Percentiles rank a stretch among this genome's conserved stretches.
Conservation (phyloP, 2,888 invertebrate species). For the Drosophila macrothrix region DNA sequence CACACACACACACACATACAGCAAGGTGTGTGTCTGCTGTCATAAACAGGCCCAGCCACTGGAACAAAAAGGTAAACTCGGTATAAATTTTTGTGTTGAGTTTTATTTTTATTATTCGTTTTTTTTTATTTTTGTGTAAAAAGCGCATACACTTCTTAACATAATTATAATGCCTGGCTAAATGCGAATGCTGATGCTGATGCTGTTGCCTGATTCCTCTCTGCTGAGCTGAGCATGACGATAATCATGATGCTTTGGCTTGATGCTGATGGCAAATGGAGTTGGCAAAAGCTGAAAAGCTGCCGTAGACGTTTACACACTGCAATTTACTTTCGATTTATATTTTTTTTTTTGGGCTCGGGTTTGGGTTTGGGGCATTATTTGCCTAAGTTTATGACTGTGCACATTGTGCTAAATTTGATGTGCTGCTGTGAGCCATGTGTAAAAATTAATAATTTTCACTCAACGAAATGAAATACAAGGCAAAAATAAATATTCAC, state of each 20-base stretch:
- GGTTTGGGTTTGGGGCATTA: conserved; percentile 31
- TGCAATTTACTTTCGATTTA: conserved; percentile 40
- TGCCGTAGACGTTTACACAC: conserved; percentile 37
- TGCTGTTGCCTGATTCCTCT: not conserved
- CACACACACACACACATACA: conserved; percentile 5
- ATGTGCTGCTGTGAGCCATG: conserved; percentile 63
- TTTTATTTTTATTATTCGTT: conserved; percentile 56
- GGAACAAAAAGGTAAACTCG: conserved; percentile 62
- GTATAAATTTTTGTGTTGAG: conserved; percentile 21
- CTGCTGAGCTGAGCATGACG: conserved; percentile 29
- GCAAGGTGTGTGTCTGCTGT: conserved; percentile 49
- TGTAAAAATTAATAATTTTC: conserved; percentile 67
- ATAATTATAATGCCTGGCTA: conserved; percentile 72
- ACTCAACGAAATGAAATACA: conserved; percentile 68
- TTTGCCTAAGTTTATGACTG: conserved; percentile 69
- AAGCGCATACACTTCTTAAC: conserved; percentile 64
- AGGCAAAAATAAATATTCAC: conserved; percentile 10
- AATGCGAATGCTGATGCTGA: conserved; percentile 46
- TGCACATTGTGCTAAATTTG: conserved; percentile 61
- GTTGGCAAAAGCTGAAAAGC: conserved; percentile 8
- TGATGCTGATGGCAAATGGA: conserved; percentile 50
- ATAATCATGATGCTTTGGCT: conserved; percentile 20
- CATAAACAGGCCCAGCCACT: conserved; percentile 69
- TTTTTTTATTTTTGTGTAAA: conserved; percentile 65
- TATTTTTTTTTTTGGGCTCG: too few relatives aligned